Percentiles rank a stretch among this genome's conserved stretches.
These are phyloP conservation scores for Semotilus atromaculatus DNA, from an alignment of 2,797 vertebrate genomes.

Conservation along the genomic window DNA sequence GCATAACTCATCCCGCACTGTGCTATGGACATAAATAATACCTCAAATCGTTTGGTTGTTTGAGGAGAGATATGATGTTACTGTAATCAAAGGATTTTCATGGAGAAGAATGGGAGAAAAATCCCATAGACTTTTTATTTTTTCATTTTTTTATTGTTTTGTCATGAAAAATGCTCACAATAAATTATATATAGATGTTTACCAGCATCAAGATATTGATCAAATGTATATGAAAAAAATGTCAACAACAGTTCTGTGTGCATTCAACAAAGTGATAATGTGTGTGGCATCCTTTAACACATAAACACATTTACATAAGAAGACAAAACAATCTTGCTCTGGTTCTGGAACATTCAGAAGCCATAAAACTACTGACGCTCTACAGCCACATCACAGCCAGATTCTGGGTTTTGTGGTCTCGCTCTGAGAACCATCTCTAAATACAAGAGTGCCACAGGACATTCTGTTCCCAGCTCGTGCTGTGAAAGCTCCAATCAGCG, in stretches of 20 bases:
- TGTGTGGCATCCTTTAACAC: constrained; percentile 10
- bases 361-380: constrained; percentile 34
- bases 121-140: too few relatives aligned
- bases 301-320: constrained; percentile 24
- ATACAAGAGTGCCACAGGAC: constrained; percentile 60
- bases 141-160: neutral
- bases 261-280: neutral
- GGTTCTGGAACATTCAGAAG: constrained; percentile 27
- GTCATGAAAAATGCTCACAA: neutral
- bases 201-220: neutral
- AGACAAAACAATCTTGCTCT: constrained; percentile 46
- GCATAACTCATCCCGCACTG: neutral
- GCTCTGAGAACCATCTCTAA: constrained; percentile 46
- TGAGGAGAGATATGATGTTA: neutral
- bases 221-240: neutral
- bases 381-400: constrained; percentile 48
- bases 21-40: neutral
- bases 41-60: neutral
- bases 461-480: constrained; percentile 67
- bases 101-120: neutral
- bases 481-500: constrained; percentile 50
- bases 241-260: neutral
- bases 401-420: constrained; percentile 24
- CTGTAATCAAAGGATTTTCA: neutral
- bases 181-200: neutral